phyloP scores from a whole-genome alignment of 2,888 invertebrate genomes.

The Ormyrus pomaceus region DNA sequence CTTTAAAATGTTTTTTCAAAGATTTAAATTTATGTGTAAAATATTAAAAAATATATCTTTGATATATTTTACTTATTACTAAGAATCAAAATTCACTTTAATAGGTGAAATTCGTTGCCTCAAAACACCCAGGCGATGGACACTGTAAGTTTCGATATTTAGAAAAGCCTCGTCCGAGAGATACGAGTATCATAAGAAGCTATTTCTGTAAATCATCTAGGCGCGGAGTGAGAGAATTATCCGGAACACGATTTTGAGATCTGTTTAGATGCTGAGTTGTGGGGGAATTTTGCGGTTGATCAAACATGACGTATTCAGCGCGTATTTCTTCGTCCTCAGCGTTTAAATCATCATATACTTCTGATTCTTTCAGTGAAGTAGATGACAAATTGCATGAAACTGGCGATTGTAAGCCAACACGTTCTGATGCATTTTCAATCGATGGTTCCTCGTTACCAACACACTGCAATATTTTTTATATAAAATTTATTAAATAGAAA shows the following conservation, averaged over 20 bases:
- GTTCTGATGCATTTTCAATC: no score
- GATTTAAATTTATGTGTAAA: no score
- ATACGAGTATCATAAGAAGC: background rate
- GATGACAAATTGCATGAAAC: background rate
- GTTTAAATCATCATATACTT: constrained; percentile 12
- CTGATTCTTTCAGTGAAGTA: background rate
- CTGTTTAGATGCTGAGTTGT: background rate
- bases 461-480: no score
- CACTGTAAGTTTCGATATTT: background rate
- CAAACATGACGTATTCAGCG: constrained; percentile 34
- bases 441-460: no score
- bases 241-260: background rate
- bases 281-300: constrained; percentile 1
- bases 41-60: no score
- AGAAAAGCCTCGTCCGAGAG: background rate
- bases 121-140: background rate
- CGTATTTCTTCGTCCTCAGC: constrained; percentile 34
- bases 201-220: constrained; percentile 25
- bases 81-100: no score
- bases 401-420: background rate
- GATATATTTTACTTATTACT: no score
- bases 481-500: no score
- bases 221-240: background rate
- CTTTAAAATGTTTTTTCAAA: no score
- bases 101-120: no score